Evolutionary conservation across 2,113 vertebrate species (phyloP), one percentile per base, ranked within the genome.

Genomic region (Lepus americanus): DNA sequence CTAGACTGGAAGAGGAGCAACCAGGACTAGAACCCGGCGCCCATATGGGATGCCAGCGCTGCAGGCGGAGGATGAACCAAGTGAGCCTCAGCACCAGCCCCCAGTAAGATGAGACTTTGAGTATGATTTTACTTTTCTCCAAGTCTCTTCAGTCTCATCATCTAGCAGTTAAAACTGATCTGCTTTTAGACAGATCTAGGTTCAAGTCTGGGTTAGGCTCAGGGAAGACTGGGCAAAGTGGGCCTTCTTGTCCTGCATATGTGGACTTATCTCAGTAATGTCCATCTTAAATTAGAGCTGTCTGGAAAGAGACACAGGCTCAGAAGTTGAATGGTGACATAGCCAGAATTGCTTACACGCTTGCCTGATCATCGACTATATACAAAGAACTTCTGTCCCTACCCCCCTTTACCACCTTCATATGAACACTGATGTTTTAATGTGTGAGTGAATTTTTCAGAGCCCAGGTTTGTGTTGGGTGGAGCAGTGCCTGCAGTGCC

Each of bases 351-450:
- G 51, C 77, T 76, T 91, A 80, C 82, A 55, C 44, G 80, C 67
- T 70, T 85, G 25, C 36, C 44, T 44, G 44, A 16, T 86, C 29
- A 61, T 82, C 5, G 20, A n/a, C 25, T 70, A 33, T 70, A 27
- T 59, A 90, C 87, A 93, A 69, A 82, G 72, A 51, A 87, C 39
- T 66, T 49, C 27, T 12, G 31, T 72, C 9, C 23, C n/a, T 79
- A 44, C n/a, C 19, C 31, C 53, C 22, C 74, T 79, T 79, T 55
- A 74, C 23, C 22, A 73, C 66, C 64, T 51, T 95, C 39, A 44
- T 33, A 70, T 88, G 94, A 17, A 78, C 61, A 83, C 33, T 80
- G 53, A 80, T 81, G 49, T 81, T 89, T 83, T 85, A 64, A 25
- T 44, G 51, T 39, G 19, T 73, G 39, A 49, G n/a, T 53, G 7